Conservation (phyloP, 1,140 invertebrate species). For the Armadillidium nasatum region DNA sequence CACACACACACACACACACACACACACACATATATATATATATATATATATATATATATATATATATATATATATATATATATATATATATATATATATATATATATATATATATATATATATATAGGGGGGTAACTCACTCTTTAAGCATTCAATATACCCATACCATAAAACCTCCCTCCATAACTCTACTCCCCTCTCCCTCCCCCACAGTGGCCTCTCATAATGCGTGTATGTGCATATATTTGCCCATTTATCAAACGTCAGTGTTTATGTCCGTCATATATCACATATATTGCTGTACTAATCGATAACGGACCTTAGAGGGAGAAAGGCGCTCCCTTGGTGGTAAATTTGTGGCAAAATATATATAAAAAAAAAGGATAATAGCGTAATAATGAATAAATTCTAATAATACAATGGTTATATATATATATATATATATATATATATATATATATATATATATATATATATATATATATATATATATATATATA, state of each 20-base stretch:
- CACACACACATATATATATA: background rate
- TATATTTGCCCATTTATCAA: slow-evolving; percentile 41
- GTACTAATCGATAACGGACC: slow-evolving; percentile 30
- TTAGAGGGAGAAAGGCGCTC: slow-evolving; percentile 7
- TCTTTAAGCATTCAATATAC: background rate
- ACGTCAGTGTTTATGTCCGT: slow-evolving; percentile 38
- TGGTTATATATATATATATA: background rate
- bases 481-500: too few species aligned
- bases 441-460: too few species aligned
- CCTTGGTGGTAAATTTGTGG: slow-evolving; percentile 9
- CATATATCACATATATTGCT: slow-evolving; percentile 41
- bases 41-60: slow-evolving; percentile 8
- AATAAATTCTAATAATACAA: background rate
- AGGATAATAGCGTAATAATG: slow-evolving; percentile 4
- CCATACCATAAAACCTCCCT: background rate
- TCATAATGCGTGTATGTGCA: slow-evolving; percentile 42
- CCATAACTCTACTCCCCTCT: background rate
- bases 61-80: slow-evolving; percentile 24
- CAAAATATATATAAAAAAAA: background rate
- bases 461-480: too few species aligned
- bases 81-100: slow-evolving; percentile 27
- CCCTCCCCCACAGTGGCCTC: slow-evolving; percentile 17
- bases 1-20: too few species aligned
- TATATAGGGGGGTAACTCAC: background rate
- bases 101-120: slow-evolving; percentile 22